Conservation (phyloP, 2,797 vertebrate species). For the Huso huso region DNA sequence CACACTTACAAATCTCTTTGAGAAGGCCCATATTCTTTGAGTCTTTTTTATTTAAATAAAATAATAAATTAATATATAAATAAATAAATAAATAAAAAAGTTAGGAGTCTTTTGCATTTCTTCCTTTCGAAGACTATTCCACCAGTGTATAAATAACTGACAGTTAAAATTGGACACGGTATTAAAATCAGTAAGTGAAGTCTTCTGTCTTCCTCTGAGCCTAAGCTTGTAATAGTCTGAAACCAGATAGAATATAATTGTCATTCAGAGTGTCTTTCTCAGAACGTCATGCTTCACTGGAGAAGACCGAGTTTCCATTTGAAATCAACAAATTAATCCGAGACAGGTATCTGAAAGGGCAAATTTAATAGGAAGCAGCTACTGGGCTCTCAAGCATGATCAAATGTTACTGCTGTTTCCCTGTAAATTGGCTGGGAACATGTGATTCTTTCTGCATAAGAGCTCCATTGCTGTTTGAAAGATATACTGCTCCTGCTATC, state of each 20-base stretch:
- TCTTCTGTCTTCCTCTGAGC: slow-evolving; percentile 66
- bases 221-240: slow-evolving; percentile 69
- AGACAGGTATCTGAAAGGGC: slow-evolving; percentile 85
- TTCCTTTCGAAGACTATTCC: slow-evolving; percentile 60
- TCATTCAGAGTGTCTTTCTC: slow-evolving; percentile 83
- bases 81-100: slow-evolving; percentile 5
- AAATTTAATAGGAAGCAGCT: slow-evolving; percentile 83
- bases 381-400: slow-evolving; percentile 86
- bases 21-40: slow-evolving; percentile 30
- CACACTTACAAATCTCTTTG: slow-evolving; percentile 35
- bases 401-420: slow-evolving; percentile 87
- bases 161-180: slow-evolving; percentile 73
- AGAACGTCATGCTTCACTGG: slow-evolving; percentile 86
- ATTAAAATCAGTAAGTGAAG: slow-evolving; percentile 75
- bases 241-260: slow-evolving; percentile 77
- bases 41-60: slow-evolving; percentile 11
- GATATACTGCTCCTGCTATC: slow-evolving; percentile 82
- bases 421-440: slow-evolving; percentile 87
- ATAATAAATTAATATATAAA: too few relatives aligned
- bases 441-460: slow-evolving; percentile 80
- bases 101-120: slow-evolving; percentile 67
- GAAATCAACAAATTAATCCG: slow-evolving; percentile 90
- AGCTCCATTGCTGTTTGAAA: slow-evolving; percentile 77
- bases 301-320: slow-evolving; percentile 88
- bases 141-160: slow-evolving; percentile 68